These are phyloP conservation scores for Microtus pennsylvanicus DNA, from an alignment of 2,113 vertebrate genomes.

Conservation along the genomic window DNA sequence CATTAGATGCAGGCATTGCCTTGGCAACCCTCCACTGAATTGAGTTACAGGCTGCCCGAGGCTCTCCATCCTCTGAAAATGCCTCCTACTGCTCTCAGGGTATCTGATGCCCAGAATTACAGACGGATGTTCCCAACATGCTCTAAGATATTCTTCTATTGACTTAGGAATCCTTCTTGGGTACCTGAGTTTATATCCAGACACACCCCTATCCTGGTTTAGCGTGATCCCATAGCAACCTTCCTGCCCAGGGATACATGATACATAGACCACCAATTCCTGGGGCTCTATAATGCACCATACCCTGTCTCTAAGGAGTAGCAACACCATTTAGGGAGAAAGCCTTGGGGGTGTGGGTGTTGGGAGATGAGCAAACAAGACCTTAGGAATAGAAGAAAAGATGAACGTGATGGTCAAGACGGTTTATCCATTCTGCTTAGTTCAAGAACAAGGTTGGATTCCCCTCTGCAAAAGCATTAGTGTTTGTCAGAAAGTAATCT, in stretches of 20 bases:
- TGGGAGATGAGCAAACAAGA: not conserved
- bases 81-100: not conserved
- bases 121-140: not conserved
- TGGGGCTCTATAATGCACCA: not conserved
- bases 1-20: not conserved
- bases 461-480: not conserved
- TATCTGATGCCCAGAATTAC: not conserved
- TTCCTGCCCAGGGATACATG: not conserved
- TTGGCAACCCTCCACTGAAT: not conserved
- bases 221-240: not conserved
- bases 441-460: not conserved
- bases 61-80: not conserved
- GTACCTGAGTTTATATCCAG: not conserved
- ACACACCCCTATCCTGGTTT: not conserved
- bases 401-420: not conserved
- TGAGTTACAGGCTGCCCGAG: not conserved
- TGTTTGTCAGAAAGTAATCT: constrained; percentile 28
- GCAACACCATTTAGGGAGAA: not conserved
- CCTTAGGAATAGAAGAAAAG: not conserved
- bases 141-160: not conserved
- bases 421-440: not conserved
- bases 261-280: not conserved
- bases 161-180: not conserved
- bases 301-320: not conserved
- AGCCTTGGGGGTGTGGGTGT: not conserved